A percentile compares a stretch with the other conserved stretches of the same genome.
phyloP scores from a whole-genome alignment of 2,113 vertebrate species.

The human region GRCh38 chr2:112377001-112377500 shows the following conservation, averaged over 20 bases:
- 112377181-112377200: neutral
- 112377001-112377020: neutral
- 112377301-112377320: too few species aligned
- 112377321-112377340: too few species aligned
- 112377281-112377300: too few species aligned
- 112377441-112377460: too few species aligned
- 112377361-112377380: too few species aligned
- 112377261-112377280: neutral
- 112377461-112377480: too few species aligned
- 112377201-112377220: neutral
- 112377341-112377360: too few species aligned
- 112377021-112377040: neutral
- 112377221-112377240: neutral
- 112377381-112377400: too few species aligned
- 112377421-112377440: too few species aligned
- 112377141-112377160: neutral
- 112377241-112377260: neutral
- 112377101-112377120: neutral
- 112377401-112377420: too few species aligned
- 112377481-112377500: too few species aligned
- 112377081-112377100: neutral
- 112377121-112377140: neutral
- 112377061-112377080: neutral
- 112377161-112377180: neutral
- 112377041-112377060: neutral